Percentiles rank a stretch among this genome's conserved stretches.
phyloP scores from a whole-genome alignment of 2,888 invertebrate species.

The Harpalus rubripes region DNA sequence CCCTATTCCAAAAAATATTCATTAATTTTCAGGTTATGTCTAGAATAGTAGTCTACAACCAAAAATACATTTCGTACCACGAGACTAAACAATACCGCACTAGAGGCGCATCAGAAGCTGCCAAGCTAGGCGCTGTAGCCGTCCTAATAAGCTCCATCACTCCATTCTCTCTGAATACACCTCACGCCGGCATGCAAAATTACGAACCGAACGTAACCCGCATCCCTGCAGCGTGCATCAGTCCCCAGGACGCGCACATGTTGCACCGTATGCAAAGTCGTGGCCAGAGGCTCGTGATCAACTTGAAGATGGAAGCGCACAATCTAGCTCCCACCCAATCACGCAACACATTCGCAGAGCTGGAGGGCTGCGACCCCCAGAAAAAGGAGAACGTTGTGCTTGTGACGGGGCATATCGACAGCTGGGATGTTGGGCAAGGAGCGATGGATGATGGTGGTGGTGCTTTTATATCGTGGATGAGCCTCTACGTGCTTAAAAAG shows the following conservation, averaged over 20 bases:
- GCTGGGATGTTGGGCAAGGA: constrained; percentile 93
- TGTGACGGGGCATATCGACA: constrained; percentile 91
- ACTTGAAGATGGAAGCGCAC: constrained; percentile 84
- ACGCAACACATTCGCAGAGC: constrained; percentile 87
- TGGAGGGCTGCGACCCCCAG: constrained; percentile 79
- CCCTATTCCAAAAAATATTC: too few species aligned
- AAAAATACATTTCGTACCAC: constrained; percentile 83
- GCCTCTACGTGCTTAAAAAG: constrained; percentile 83
- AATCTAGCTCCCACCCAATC: constrained; percentile 81
- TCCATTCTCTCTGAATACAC: constrained; percentile 87
- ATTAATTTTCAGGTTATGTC: constrained; percentile 80
- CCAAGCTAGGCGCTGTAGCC: constrained; percentile 87
- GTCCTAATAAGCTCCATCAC: constrained; percentile 87
- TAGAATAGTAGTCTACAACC: constrained; percentile 89
- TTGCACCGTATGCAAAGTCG: constrained; percentile 82
- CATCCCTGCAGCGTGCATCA: constrained; percentile 88
- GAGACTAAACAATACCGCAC: constrained; percentile 83
- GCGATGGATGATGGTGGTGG: constrained; percentile 94
- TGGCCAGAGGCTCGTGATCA: constrained; percentile 79
- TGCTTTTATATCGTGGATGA: constrained; percentile 88
- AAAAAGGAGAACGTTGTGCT: constrained; percentile 81
- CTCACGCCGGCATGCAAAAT: constrained; percentile 87
- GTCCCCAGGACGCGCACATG: constrained; percentile 88
- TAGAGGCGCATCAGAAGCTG: constrained; percentile 84
- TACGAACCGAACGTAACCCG: constrained; percentile 81